Percentiles rank a stretch among this genome's conserved stretches.
Conservation (phyloP, 2,888 invertebrate genomes). For the Apotomis betuletana region DNA sequence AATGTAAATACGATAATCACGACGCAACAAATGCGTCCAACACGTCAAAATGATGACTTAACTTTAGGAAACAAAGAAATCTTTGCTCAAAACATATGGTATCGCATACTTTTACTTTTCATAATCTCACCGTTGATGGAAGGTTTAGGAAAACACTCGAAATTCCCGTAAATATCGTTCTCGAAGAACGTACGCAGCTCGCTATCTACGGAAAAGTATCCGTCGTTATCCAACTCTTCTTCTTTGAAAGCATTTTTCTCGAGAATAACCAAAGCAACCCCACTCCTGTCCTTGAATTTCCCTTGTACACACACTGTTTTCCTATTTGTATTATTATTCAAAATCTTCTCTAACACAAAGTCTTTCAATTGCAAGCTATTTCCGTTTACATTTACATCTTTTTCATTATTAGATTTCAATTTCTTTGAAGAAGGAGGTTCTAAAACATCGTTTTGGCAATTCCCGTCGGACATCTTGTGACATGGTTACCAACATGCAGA, state of each 20-base stretch:
- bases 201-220: slow-evolving; percentile 86
- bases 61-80: slow-evolving; percentile 31
- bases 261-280: slow-evolving; percentile 88
- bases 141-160: slow-evolving; percentile 86
- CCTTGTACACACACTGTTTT: slow-evolving; percentile 90
- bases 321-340: slow-evolving; percentile 88
- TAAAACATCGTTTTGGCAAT: slow-evolving; percentile 64
- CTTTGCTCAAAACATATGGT: slow-evolving; percentile 6
- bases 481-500: slow-evolving; percentile 53
- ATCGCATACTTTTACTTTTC: slow-evolving; percentile 27
- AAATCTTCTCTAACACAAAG: slow-evolving; percentile 86
- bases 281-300: slow-evolving; percentile 84
- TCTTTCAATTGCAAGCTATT: slow-evolving; percentile 81
- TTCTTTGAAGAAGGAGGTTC: slow-evolving; percentile 69
- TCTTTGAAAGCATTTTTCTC: slow-evolving; percentile 92
- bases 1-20: slow-evolving; percentile 14
- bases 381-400: slow-evolving; percentile 65
- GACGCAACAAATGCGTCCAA: slow-evolving; percentile 1
- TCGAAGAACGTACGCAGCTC: slow-evolving; percentile 86
- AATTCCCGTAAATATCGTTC: slow-evolving; percentile 94
- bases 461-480: slow-evolving; percentile 77
- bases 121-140: slow-evolving; percentile 85
- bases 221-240: slow-evolving; percentile 79
- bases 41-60: slow-evolving; percentile 32
- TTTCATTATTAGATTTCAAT: slow-evolving; percentile 70